Evolutionary conservation across 2,113 vertebrate genomes (phyloP), one percentile per base, ranked within the genome.

Genomic region (Thalassarche chlororhynchos): DNA sequence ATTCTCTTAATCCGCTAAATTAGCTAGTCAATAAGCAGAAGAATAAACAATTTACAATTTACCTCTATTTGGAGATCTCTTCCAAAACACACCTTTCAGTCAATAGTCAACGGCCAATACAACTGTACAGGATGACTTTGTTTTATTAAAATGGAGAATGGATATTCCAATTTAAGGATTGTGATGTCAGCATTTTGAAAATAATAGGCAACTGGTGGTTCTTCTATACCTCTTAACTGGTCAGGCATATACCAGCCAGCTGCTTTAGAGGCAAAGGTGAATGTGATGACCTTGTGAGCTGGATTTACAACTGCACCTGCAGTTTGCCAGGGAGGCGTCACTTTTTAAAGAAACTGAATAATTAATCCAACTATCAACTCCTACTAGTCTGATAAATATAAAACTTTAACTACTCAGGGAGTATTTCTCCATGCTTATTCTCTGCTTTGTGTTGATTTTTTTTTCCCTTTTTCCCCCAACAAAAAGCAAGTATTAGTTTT

Each of bases 241-340:
- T 82, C 74, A 57, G 68, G 86, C 66, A 66, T 90, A 38, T 83
- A 51, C 40, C 32, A 52, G 31, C 6, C 20, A 19, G 54, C 40
- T 64, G 32, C 34, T 90, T 83, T 51, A 55, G 38, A 61, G 40
- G 51, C 36, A 74, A 87, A 66, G 38, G 36, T 89, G 52, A 85
- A 58, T 0, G 0, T 28, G 19, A 21, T 82, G 78, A 52, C 54
- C 85, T 72, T 0, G 0, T 24, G 25, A 84, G 46, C 75, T 74
- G 76, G 54, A 79, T 93, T 88, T 92, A 92, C 40, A 90, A 8
- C 31, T 2, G 2, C n/a, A 69, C 47, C 70, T 95, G 82, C 26
- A 38, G 25, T 68, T 85, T 92, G 16, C 55, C 44, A 26, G n/a
- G 40, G 36, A 85, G 42, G 26, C 80, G 21, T 52, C 46, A 40